A percentile compares a stretch with the other conserved stretches of the same genome.
These are phyloP conservation scores for Procapra przewalskii DNA, from an alignment of 2,113 vertebrate genomes.

Conservation along the genomic window DNA sequence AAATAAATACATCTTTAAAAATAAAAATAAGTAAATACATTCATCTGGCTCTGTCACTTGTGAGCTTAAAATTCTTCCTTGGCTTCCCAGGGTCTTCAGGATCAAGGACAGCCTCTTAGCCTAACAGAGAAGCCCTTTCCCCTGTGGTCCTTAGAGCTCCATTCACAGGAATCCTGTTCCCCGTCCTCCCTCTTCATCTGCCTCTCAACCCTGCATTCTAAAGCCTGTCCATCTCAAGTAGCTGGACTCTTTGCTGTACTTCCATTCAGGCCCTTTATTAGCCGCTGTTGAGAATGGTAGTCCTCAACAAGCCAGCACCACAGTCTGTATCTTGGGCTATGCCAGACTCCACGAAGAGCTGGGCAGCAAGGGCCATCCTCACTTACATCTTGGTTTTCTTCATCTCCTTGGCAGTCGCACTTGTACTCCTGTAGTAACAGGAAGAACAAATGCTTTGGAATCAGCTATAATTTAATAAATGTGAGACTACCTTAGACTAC, in stretches of 20 bases:
- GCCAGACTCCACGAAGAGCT: neutral
- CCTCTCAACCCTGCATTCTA: neutral
- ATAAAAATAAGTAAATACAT: neutral
- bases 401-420: neutral
- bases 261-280: neutral
- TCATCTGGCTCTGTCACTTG: neutral
- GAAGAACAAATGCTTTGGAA: neutral
- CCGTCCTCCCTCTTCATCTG: neutral
- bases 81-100: neutral
- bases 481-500: neutral
- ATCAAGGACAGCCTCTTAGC: neutral
- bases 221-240: neutral
- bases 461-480: neutral
- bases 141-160: neutral
- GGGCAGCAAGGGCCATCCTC: neutral
- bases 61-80: neutral
- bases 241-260: neutral
- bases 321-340: too few relatives aligned
- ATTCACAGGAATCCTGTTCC: neutral
- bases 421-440: neutral
- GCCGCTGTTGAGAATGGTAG: neutral
- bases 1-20: neutral
- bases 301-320: neutral
- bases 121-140: neutral
- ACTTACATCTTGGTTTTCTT: neutral